These are phyloP conservation scores for Cynopterus brachyotis DNA, from an alignment of 2,113 vertebrate genomes.

Conservation along the genomic window DNA sequence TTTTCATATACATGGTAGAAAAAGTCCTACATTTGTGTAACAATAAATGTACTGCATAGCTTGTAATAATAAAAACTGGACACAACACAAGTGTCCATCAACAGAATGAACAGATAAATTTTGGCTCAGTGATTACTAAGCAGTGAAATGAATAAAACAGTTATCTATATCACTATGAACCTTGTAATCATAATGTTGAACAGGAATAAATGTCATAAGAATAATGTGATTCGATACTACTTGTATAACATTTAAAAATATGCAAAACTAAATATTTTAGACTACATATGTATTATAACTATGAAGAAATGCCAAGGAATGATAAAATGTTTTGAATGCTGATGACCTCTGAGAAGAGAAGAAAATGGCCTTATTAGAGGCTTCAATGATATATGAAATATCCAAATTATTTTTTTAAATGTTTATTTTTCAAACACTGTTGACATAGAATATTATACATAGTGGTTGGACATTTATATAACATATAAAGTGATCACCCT, in stretches of 20 bases:
- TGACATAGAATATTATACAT: too few relatives aligned
- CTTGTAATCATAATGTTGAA: not conserved
- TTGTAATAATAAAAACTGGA: not conserved
- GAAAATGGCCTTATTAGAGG: not conserved
- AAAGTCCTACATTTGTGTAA: not conserved
- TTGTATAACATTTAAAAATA: slow-evolving; percentile 13
- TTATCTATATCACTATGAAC: not conserved
- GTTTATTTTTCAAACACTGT: too few relatives aligned
- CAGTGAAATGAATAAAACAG: slow-evolving; percentile 17
- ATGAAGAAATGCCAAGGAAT: not conserved
- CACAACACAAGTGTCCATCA: not conserved
- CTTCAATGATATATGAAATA: not conserved
- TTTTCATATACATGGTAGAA: not conserved
- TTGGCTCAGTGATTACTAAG: slow-evolving; percentile 18
- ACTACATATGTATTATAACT: not conserved
- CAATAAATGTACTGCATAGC: not conserved
- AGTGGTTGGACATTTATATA: too few relatives aligned
- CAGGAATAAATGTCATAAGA: not conserved
- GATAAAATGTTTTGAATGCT: not conserved
- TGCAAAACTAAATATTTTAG: slow-evolving; percentile 33
- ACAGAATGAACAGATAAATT: not conserved
- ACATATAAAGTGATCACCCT: too few relatives aligned
- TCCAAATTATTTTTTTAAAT: not conserved
- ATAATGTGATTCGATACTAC: not conserved
- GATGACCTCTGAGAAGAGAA: not conserved